These are phyloP conservation scores for Brachionus sp. DNA, from an alignment of 1,140 invertebrate genomes.

Conservation along the genomic window DNA sequence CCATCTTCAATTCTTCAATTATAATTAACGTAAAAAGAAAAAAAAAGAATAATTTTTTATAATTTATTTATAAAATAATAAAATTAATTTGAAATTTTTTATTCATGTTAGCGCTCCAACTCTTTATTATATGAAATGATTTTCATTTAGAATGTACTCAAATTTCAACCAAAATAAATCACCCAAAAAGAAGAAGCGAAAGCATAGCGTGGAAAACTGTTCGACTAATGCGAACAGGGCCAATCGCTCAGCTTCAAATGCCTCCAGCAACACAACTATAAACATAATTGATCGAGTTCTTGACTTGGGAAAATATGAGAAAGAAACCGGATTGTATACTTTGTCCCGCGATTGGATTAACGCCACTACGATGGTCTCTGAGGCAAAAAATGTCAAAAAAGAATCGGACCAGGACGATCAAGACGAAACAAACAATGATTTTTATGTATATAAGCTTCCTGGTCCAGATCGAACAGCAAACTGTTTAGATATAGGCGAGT, in stretches of 20 bases:
- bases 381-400: background rate
- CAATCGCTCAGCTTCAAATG: background rate
- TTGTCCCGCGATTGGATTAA: conserved; percentile 29
- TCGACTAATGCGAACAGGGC: background rate
- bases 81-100: background rate
- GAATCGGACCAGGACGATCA: background rate
- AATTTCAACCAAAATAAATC: background rate
- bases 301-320: conserved; percentile 25
- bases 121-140: background rate
- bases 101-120: background rate
- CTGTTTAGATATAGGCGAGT: background rate
- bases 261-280: background rate
- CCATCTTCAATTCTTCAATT: background rate
- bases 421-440: background rate
- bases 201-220: conserved; percentile 3
- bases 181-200: conserved; percentile 9
- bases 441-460: background rate
- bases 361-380: background rate
- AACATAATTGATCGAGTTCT: conserved; percentile 36
- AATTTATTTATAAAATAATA: background rate
- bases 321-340: conserved; percentile 16
- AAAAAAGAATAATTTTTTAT: background rate
- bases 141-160: background rate
- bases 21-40: conserved; percentile 6
- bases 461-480: background rate